Percentiles rank a stretch among this genome's conserved stretches.
phyloP scores from a whole-genome alignment of 2,888 invertebrate species.

The Protonemura montana region DNA sequence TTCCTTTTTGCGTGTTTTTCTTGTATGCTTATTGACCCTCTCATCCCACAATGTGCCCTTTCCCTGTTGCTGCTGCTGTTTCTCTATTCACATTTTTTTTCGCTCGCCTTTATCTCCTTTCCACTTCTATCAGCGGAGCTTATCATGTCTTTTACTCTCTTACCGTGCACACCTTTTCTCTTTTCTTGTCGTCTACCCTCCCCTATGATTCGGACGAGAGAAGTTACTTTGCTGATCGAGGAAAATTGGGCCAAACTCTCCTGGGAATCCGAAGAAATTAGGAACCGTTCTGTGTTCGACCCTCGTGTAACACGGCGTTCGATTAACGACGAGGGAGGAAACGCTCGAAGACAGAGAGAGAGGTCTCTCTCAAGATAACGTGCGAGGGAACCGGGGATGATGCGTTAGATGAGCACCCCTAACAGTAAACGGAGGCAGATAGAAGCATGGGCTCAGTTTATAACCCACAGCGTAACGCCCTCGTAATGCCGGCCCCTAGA shows the following conservation, averaged over 20 bases:
- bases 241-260: conserved; percentile 23
- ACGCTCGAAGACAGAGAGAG: background rate
- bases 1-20: conserved; percentile 18
- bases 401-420: conserved; percentile 23
- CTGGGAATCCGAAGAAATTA: conserved; percentile 30
- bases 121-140: background rate
- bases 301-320: conserved; percentile 28
- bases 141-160: background rate
- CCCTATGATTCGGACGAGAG: conserved; percentile 16
- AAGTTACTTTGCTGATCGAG: conserved; percentile 37
- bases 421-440: background rate
- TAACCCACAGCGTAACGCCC: conserved; percentile 29
- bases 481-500: conserved; percentile 9
- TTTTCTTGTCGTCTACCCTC: background rate
- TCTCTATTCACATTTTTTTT: background rate
- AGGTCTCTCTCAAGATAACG: background rate
- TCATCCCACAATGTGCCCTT: background rate
- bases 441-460: conserved; percentile 20
- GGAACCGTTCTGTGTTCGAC: conserved; percentile 39
- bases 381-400: background rate
- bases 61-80: background rate
- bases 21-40: conserved; percentile 1
- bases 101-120: background rate
- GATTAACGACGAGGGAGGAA: conserved; percentile 19
- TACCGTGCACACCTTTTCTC: background rate